phyloP scores from a whole-genome alignment of 2,797 vertebrate genomes.

The Peromyscus nudipes region DNA sequence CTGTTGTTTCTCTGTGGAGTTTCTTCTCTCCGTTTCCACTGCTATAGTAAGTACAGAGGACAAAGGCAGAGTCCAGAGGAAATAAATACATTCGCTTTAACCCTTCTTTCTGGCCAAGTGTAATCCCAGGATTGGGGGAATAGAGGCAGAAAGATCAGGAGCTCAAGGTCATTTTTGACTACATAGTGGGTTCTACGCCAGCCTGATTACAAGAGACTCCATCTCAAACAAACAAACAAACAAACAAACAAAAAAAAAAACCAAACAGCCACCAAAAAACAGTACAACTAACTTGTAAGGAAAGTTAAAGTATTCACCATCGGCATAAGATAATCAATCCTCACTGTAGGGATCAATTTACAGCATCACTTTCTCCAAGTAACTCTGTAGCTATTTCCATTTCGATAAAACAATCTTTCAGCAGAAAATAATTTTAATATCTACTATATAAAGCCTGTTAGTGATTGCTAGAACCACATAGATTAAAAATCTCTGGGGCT shows the following conservation, averaged over 20 bases:
- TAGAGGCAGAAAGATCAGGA: neutral
- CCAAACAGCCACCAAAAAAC: neutral
- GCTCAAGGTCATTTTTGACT: neutral
- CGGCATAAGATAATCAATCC: conserved; percentile 29
- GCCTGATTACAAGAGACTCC: neutral
- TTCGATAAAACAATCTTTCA: conserved; percentile 52
- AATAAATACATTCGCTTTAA: neutral
- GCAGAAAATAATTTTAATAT: conserved; percentile 53
- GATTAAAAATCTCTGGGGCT: conserved; percentile 55
- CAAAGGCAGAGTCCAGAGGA: conserved; percentile 11
- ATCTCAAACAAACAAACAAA: no score
- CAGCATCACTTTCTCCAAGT: conserved; percentile 43
- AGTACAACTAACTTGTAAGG: neutral
- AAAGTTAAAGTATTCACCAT: neutral
- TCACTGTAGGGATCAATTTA: conserved; percentile 3
- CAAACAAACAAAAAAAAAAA: neutral
- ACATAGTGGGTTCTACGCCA: neutral
- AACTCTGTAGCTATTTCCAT: conserved; percentile 30
- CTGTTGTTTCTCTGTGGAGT: neutral
- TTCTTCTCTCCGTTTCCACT: conserved; percentile 15
- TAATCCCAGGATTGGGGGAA: neutral
- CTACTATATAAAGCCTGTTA: conserved; percentile 13
- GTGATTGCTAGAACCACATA: neutral
- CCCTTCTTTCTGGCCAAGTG: neutral
- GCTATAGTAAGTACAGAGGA: neutral